Evolutionary conservation across 2,888 invertebrate species (phyloP).

Genomic region (Ypsolopha scabrella): DNA sequence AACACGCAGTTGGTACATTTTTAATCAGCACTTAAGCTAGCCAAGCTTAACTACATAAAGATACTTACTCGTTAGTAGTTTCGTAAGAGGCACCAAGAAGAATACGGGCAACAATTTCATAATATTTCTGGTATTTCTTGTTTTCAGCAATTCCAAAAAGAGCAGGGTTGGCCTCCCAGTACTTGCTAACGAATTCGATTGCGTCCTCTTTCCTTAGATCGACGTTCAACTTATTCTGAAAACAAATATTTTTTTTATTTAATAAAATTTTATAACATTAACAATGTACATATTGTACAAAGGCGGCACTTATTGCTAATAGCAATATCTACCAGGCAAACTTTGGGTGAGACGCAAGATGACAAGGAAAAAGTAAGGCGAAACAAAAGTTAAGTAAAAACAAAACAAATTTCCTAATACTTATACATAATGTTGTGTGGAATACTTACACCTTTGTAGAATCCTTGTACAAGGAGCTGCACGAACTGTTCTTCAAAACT

Average conservation of each 20-base stretch:
- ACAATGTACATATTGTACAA: no score
- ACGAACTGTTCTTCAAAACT: conserved; percentile 53
- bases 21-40: not conserved
- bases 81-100: conserved; percentile 12
- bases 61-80: conserved; percentile 11
- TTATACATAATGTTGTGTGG: not conserved
- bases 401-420: not conserved
- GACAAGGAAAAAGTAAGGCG: no score
- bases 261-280: no score
- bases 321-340: no score
- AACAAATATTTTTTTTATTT: conserved; percentile 1
- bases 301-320: no score
- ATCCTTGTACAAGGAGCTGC: conserved; percentile 45
- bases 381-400: no score
- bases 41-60: conserved; percentile 11
- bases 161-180: conserved; percentile 48
- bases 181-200: conserved; percentile 40
- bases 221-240: conserved; percentile 8
- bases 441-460: conserved; percentile 59
- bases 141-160: conserved; percentile 5
- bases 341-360: no score
- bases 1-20: no score
- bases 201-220: conserved; percentile 23
- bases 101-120: conserved; percentile 45
- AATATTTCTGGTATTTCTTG: conserved; percentile 31